These are phyloP conservation scores for Pseudoatta argentina DNA, from an alignment of 1,140 invertebrate genomes.

Conservation along the genomic window DNA sequence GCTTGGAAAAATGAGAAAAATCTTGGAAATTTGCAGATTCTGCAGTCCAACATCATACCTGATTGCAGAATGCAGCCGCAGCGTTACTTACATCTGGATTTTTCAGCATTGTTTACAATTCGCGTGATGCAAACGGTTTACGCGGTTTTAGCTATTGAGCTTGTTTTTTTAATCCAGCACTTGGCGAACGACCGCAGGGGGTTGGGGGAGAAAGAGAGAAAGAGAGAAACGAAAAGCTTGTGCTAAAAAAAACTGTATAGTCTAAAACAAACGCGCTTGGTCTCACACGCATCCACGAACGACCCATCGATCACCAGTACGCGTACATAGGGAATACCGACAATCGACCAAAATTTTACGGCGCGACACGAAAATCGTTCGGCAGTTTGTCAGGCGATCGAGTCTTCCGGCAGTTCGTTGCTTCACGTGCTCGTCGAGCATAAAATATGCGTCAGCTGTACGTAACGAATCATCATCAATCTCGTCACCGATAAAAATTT, in stretches of 20 bases:
- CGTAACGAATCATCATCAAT: constrained; percentile 70
- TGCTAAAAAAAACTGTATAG: constrained; percentile 51
- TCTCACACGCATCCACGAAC: constrained; percentile 56
- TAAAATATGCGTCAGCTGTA: constrained; percentile 76
- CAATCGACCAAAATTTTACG: constrained; percentile 75
- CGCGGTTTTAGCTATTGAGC: constrained; percentile 45
- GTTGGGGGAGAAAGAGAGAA: constrained; percentile 26
- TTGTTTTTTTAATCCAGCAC: constrained; percentile 65
- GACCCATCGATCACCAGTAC: constrained; percentile 68
- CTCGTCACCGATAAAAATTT: background rate
- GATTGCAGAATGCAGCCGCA: constrained; percentile 27
- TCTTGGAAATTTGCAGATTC: background rate
- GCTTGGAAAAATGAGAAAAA: background rate
- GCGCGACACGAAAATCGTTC: constrained; percentile 79
- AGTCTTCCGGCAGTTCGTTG: constrained; percentile 74
- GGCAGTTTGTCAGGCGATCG: constrained; percentile 79
- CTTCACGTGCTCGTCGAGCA: constrained; percentile 62
- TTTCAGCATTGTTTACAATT: constrained; percentile 66
- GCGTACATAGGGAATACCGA: constrained; percentile 63
- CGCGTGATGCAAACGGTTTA: constrained; percentile 58
- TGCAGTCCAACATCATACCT: background rate
- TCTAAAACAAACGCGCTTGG: constrained; percentile 65
- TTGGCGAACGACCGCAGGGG: constrained; percentile 61
- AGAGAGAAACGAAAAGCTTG: constrained; percentile 6
- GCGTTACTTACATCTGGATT: constrained; percentile 55